Evolutionary conservation across 2,113 vertebrate genomes (phyloP).

Genomic region (Eleginops maclovinus): DNA sequence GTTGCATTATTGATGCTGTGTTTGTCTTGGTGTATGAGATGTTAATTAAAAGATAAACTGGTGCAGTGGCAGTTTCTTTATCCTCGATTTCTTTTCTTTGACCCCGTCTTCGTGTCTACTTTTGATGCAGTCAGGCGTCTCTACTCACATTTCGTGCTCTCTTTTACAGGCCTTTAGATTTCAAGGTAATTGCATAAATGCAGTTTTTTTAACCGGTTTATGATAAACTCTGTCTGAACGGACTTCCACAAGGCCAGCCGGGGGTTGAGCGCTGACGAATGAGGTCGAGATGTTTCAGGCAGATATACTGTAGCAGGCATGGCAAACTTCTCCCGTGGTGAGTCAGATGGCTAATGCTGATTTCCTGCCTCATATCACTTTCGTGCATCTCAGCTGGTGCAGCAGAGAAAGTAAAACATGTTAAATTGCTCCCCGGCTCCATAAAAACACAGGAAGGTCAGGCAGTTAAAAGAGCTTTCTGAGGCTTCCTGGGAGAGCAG

Average conservation of each 20-base stretch:
- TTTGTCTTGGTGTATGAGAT: constrained; percentile 71
- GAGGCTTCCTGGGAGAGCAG: constrained; percentile 55
- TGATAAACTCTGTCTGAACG: constrained; percentile 47
- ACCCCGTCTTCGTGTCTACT: constrained; percentile 36
- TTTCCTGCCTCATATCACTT: constrained; percentile 61
- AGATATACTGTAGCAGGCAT: constrained; percentile 48
- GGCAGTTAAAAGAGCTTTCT: constrained; percentile 61
- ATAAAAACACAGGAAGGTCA: constrained; percentile 71
- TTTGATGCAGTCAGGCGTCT: constrained; percentile 44
- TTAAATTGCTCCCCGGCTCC: constrained; percentile 54
- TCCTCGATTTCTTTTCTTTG: constrained; percentile 39
- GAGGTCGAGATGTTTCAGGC: constrained; percentile 52
- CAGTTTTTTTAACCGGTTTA: constrained; percentile 47
- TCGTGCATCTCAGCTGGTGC: constrained; percentile 51
- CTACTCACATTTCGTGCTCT: constrained; percentile 42
- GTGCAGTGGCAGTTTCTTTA: constrained; percentile 58
- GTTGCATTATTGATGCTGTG: constrained; percentile 75
- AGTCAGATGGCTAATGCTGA: constrained; percentile 43
- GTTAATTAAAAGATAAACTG: constrained; percentile 77
- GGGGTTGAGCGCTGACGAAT: constrained; percentile 7
- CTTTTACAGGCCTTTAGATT: constrained; percentile 53
- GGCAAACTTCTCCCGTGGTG: constrained; percentile 18
- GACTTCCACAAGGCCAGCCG: constrained; percentile 41
- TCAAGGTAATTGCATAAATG: constrained; percentile 58
- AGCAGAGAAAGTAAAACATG: constrained; percentile 67